Evolutionary conservation across 2,113 vertebrate genomes (phyloP).

Genomic region (Micromys minutus): DNA sequence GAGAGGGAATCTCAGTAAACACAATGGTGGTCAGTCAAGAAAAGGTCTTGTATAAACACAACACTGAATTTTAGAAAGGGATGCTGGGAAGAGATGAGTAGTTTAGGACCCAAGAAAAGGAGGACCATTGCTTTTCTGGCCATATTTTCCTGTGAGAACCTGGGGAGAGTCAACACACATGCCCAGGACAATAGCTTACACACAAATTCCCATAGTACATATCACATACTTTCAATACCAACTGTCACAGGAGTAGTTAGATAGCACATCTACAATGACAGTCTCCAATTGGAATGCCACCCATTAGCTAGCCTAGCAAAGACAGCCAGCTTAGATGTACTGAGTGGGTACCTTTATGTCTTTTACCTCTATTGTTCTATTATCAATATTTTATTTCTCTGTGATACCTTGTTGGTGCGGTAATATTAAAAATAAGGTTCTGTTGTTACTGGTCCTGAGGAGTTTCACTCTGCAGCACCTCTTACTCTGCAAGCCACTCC

Average conservation of each 20-base stretch:
- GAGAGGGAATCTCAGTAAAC: background rate
- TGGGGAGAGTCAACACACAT: rapidly evolving
- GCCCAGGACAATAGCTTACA: background rate
- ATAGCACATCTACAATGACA: background rate
- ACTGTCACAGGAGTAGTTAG: background rate
- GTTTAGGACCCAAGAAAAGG: background rate
- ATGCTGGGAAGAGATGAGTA: background rate
- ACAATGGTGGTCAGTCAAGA: background rate
- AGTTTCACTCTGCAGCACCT: too few relatives aligned
- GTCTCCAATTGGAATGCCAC: background rate
- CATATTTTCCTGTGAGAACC: background rate
- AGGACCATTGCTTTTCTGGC: background rate
- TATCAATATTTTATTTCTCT: background rate
- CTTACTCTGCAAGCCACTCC: too few relatives aligned
- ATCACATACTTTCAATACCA: background rate
- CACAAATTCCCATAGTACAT: rapidly evolving
- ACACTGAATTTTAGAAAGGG: background rate
- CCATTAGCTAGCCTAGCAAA: background rate
- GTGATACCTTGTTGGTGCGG: too few relatives aligned
- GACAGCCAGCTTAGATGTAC: background rate
- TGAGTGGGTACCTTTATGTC: background rate
- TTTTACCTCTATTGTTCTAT: background rate
- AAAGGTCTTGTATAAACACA: background rate
- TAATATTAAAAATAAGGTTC: too few relatives aligned
- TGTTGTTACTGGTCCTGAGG: too few relatives aligned